Percentiles rank a stretch among this genome's conserved stretches.
Conservation (phyloP, 2,888 invertebrate genomes). For the Clitarchus hookeri region DNA sequence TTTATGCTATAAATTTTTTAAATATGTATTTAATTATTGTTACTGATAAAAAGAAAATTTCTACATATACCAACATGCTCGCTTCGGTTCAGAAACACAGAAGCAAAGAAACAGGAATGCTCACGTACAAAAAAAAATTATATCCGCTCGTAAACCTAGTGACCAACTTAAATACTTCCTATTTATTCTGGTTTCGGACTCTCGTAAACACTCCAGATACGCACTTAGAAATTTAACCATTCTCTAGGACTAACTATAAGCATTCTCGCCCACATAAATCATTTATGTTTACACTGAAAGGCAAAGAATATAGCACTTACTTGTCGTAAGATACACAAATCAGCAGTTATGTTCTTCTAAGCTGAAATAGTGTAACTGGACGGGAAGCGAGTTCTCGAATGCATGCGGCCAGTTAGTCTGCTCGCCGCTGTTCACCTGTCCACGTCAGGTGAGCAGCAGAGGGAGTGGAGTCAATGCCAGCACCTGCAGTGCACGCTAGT, state of each 20-base stretch:
- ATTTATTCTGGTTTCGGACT: background rate
- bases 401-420: background rate
- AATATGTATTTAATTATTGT: too few species aligned
- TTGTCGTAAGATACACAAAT: background rate
- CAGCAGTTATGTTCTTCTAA: background rate
- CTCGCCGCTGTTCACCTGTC: conserved; percentile 37
- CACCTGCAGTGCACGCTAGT: conserved; percentile 35
- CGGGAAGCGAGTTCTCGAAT: background rate
- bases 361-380: background rate
- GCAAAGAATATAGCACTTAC: background rate
- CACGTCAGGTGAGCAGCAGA: conserved; percentile 36
- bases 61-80: too few species aligned
- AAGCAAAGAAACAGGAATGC: too few species aligned
- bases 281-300: background rate
- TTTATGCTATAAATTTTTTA: too few species aligned
- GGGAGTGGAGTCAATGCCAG: conserved; percentile 36
- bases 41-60: too few species aligned
- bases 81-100: too few species aligned
- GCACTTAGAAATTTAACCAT: background rate
- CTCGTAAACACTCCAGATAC: background rate
- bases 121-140: too few species aligned
- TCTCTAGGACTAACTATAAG: background rate
- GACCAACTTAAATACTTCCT: background rate
- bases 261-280: background rate
- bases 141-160: background rate